Conservation (phyloP, 2,113 vertebrate genomes). For the Paedocypris sp. region DNA sequence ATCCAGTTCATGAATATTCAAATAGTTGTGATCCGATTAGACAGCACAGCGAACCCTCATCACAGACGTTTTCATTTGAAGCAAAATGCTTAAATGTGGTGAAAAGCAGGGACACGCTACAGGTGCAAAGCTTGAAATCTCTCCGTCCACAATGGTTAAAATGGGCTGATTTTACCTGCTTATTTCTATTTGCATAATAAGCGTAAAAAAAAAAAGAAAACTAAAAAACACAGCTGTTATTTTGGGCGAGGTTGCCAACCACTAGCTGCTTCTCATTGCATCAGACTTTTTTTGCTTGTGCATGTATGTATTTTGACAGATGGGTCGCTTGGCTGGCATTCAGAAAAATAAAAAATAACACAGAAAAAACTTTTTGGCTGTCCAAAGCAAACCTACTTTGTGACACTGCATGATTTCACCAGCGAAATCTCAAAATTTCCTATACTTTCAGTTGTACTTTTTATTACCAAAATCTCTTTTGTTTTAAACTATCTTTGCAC, state of each 20-base stretch:
- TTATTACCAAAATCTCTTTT: too few species aligned
- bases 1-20: not conserved
- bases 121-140: not conserved
- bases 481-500: too few species aligned
- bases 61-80: not conserved
- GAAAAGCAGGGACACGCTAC: not conserved
- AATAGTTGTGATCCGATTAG: not conserved
- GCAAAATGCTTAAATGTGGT: not conserved
- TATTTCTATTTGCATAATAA: constrained; percentile 49
- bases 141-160: constrained; percentile 14
- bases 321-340: constrained; percentile 14
- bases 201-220: constrained; percentile 34
- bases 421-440: constrained; percentile 7
- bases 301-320: constrained; percentile 27
- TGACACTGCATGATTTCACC: constrained; percentile 1
- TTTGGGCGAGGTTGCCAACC: constrained; percentile 42
- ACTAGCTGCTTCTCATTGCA: constrained; percentile 32
- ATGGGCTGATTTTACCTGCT: too few species aligned
- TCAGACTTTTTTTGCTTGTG: not conserved
- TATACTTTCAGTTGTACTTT: not conserved
- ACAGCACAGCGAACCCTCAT: not conserved
- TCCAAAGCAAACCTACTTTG: not conserved
- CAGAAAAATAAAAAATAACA: constrained; percentile 11
- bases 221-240: constrained; percentile 49
- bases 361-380: constrained; percentile 13